phyloP scores from a whole-genome alignment of 2,888 invertebrate genomes.

The Drosophila flavopinicola region DNA sequence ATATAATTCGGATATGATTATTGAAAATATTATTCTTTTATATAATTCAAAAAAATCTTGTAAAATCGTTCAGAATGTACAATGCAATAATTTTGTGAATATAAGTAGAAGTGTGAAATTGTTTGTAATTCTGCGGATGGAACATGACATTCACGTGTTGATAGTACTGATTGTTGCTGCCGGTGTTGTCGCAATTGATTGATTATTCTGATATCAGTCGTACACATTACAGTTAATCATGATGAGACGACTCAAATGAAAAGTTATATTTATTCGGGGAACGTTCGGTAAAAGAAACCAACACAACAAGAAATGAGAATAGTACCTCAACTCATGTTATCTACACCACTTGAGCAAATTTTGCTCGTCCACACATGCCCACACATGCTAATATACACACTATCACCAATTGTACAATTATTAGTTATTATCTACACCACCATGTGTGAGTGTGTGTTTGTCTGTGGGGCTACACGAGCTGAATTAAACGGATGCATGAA shows the following conservation, averaged over 20 bases:
- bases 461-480: conserved; percentile 3
- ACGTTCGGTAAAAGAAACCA: conserved; percentile 19
- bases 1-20: neutral
- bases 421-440: conserved; percentile 28
- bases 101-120: neutral
- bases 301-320: conserved; percentile 31
- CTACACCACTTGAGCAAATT: conserved; percentile 48
- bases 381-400: conserved; percentile 2
- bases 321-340: conserved; percentile 40
- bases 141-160: conserved; percentile 21
- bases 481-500: conserved; percentile 33
- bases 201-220: conserved; percentile 35
- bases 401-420: conserved; percentile 17
- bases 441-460: conserved; percentile 2
- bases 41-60: no score
- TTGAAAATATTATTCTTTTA: neutral
- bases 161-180: conserved; percentile 37
- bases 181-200: conserved; percentile 39
- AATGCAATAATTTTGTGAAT: no score
- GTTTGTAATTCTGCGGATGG: neutral
- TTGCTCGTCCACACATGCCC: conserved; percentile 22
- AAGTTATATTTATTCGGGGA: conserved; percentile 38
- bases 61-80: no score
- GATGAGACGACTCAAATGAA: conserved; percentile 29
- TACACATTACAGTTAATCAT: conserved; percentile 34